Evolutionary conservation across 2,888 invertebrate species (phyloP).

Genomic region (Zeuzera pyrina): DNA sequence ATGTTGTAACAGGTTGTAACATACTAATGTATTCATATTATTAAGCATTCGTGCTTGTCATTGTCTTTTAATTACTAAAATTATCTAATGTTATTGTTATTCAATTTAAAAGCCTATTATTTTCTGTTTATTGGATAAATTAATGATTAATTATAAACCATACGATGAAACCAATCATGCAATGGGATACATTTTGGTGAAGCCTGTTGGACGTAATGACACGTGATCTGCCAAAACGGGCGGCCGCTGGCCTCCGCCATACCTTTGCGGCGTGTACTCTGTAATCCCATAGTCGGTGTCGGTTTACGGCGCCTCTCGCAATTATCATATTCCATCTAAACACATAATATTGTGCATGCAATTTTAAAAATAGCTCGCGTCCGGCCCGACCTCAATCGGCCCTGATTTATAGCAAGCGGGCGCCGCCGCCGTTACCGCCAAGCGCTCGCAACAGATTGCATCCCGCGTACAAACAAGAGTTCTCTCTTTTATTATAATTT

Average conservation of each 20-base stretch:
- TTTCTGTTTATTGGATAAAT: no score
- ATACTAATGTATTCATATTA: no score
- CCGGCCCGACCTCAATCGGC: constrained; percentile 60
- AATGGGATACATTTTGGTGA: constrained; percentile 6
- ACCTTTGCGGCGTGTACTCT: constrained; percentile 39
- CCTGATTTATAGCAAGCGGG: constrained; percentile 56
- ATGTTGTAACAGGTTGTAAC: no score
- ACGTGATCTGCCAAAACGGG: constrained; percentile 13
- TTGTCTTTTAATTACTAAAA: no score
- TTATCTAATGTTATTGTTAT: no score
- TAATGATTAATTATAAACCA: no score
- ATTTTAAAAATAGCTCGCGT: constrained; percentile 69
- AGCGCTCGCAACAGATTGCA: constrained; percentile 33
- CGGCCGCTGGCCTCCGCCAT: constrained; percentile 16
- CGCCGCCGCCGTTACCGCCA: constrained; percentile 30
- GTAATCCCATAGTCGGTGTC: constrained; percentile 67
- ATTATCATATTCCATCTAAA: constrained; percentile 73
- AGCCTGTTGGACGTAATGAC: constrained; percentile 13
- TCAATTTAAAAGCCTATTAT: no score
- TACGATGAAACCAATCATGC: no score
- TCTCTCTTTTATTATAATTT: background rate
- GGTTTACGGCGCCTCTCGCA: constrained; percentile 68
- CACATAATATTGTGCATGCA: constrained; percentile 72
- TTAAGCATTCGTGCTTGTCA: no score
- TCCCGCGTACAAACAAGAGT: constrained; percentile 33